Evolutionary conservation across 2,888 invertebrate genomes (phyloP), one percentile per base, ranked within the genome.

Genomic region (Onthophagus sagittarius): DNA sequence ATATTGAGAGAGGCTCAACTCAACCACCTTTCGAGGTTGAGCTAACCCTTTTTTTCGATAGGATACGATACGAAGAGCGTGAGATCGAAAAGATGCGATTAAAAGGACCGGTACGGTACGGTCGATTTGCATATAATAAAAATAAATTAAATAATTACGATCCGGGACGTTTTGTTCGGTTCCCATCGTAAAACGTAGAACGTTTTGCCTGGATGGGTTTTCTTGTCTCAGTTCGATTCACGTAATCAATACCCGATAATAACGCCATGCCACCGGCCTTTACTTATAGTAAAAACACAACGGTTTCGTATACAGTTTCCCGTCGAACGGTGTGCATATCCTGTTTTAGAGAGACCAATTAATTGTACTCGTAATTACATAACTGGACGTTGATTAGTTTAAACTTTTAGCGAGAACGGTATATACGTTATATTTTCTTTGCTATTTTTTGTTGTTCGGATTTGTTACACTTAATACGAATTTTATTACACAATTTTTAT

Each of bases 1-100:
- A 67, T 67, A 53, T 53, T 11, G 39, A 4, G 39, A 7, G 15
- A 23, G 31, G 31, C 67, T n/a, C n/a, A 23, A 31, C 67, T n/a
- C n/a, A 23, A 31, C 23, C 23, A 67, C n/a, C 23, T 67, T 15
- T 67, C 31, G 32, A 67, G 23, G 2, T 31, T 15, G n/a, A 23
- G 5, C 32, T 2, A 67, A 23, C 67, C 67, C 67, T 67, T 67
- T 64, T 62, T 67, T 67, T 67, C 67, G 39, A 53, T 53, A 53
- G 4, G 39, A 53, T 53, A 53, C 39, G 39, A 53, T 11, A 23
- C 23, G 23, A 23, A 2, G 39, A 53, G 4, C 39, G 39, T 53
- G 39, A 53, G 39, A 53, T 53, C 39, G 39, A 53, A 23, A 23
- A 53, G 39, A 7, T 11, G 11, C 39, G 39, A 53, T 53, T 53